These are phyloP conservation scores for Pandemis heparana DNA, from an alignment of 2,888 invertebrate species.

Conservation along the genomic window DNA sequence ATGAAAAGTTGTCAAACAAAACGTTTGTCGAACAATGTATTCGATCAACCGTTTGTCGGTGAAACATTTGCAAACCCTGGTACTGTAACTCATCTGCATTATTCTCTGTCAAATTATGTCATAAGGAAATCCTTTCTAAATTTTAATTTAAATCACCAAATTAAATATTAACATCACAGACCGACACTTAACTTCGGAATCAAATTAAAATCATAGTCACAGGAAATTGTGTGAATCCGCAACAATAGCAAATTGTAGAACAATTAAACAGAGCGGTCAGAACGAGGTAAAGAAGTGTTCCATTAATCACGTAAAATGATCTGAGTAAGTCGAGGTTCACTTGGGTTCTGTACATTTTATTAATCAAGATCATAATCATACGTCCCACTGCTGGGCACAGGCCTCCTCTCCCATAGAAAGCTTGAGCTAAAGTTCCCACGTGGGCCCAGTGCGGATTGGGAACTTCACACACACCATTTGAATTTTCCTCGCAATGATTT, in stretches of 20 bases:
- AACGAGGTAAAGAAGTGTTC: slow-evolving; percentile 24
- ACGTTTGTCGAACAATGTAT: no score
- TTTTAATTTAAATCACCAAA: slow-evolving; percentile 7
- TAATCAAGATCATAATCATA: background rate
- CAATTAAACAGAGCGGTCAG: slow-evolving; percentile 42
- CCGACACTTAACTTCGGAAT: slow-evolving; percentile 21
- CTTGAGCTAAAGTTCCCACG: no score
- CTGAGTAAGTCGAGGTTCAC: background rate
- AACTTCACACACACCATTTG: no score
- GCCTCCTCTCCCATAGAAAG: no score
- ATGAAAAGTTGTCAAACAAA: no score
- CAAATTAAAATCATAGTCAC: slow-evolving; percentile 25
- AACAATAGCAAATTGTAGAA: slow-evolving; percentile 37
- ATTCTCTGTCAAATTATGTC: no score
- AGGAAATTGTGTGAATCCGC: slow-evolving; percentile 43
- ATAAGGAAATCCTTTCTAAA: slow-evolving; percentile 10
- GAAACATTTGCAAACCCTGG: no score
- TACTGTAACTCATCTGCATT: no score
- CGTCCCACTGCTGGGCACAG: no score
- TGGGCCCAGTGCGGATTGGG: no score
- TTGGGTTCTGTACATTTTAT: slow-evolving; percentile 14
- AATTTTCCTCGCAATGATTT: no score
- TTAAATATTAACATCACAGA: slow-evolving; percentile 13
- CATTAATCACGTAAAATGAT: slow-evolving; percentile 33
- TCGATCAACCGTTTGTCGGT: no score